Conservation (phyloP, 1,140 invertebrate species). For the Hormaphis cornu region DNA sequence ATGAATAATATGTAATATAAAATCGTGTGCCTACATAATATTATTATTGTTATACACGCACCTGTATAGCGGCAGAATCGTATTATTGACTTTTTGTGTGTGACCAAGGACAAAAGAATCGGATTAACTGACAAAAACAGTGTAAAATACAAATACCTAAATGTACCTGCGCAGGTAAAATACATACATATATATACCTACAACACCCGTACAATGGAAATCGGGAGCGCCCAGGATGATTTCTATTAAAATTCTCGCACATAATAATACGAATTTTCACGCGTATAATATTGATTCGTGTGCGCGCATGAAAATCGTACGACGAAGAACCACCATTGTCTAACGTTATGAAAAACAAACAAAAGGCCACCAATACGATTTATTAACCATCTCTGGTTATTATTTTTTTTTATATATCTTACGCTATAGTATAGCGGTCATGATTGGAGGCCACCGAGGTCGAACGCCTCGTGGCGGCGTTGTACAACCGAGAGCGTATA, state of each 20-base stretch:
- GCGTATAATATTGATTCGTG: no score
- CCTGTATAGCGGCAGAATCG: background rate
- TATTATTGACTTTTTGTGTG: constrained; percentile 32
- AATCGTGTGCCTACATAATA: background rate
- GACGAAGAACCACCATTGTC: constrained; percentile 30
- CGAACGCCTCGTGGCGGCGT: constrained; percentile 13
- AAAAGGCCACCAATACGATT: constrained; percentile 8
- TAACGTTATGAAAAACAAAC: constrained; percentile 32
- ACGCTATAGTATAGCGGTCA: constrained; percentile 19
- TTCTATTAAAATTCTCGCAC: constrained; percentile 29
- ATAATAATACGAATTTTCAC: background rate
- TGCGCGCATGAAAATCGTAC: constrained; percentile 20
- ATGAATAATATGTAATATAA: no score
- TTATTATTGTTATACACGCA: background rate
- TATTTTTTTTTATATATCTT: constrained; percentile 9
- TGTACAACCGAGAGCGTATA: background rate
- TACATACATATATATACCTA: constrained; percentile 19
- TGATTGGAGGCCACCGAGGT: constrained; percentile 28
- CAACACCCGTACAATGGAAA: constrained; percentile 18
- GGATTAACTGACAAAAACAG: constrained; percentile 24
- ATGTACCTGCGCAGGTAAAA: background rate
- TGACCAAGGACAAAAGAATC: constrained; percentile 31
- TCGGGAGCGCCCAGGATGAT: constrained; percentile 31
- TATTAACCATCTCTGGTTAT: background rate
- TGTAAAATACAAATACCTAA: background rate